Percentiles rank a stretch among this genome's conserved stretches.
Conservation (phyloP, 1,140 invertebrate genomes). For the Panulirus ornatus region DNA sequence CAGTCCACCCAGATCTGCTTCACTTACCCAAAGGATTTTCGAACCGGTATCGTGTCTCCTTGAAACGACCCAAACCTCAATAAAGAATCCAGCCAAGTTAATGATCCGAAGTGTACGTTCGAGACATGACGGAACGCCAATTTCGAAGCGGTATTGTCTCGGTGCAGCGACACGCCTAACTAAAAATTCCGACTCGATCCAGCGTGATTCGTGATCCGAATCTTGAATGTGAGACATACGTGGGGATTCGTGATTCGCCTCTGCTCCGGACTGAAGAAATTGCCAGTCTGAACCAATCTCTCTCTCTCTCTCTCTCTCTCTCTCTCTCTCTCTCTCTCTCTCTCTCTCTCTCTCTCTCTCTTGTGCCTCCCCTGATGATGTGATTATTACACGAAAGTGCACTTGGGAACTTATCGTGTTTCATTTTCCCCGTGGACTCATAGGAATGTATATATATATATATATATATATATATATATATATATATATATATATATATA, state of each 20-base stretch:
- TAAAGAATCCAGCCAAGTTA: too few relatives aligned
- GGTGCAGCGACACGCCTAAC: background rate
- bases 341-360: background rate
- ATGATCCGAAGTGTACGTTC: too few relatives aligned
- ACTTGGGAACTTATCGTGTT: background rate
- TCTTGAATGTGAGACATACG: background rate
- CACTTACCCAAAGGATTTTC: too few relatives aligned
- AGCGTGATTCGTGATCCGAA: background rate
- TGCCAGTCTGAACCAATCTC: background rate
- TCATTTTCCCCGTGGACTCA: background rate
- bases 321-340: conserved; percentile 5
- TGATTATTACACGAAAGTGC: background rate
- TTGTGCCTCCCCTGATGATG: background rate
- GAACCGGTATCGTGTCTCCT: too few relatives aligned
- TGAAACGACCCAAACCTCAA: too few relatives aligned
- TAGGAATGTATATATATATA: conserved; percentile 10
- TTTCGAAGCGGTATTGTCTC: background rate
- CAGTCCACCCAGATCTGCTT: too few relatives aligned
- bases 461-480: conserved; percentile 31
- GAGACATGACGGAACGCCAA: too few relatives aligned
- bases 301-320: conserved; percentile 7
- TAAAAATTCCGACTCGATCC: background rate
- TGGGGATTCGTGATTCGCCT: too few relatives aligned
- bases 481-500: conserved; percentile 31
- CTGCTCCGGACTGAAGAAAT: too few relatives aligned